Evolutionary conservation across 2,113 vertebrate species (phyloP).

Genomic region (Empidonax traillii): DNA sequence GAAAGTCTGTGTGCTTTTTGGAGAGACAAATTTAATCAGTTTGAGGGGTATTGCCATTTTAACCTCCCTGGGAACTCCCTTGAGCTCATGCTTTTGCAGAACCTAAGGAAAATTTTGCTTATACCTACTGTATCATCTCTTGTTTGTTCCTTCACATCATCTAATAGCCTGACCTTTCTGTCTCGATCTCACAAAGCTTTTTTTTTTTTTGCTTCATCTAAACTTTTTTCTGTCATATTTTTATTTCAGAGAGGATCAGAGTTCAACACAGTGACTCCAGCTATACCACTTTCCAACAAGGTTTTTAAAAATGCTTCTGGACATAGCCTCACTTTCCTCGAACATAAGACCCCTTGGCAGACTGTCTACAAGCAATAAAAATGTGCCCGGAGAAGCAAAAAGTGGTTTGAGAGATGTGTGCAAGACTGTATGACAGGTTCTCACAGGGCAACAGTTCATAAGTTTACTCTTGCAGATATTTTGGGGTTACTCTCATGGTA

Average conservation of each 20-base stretch:
- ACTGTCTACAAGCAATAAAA: neutral
- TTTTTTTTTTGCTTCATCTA: constrained; percentile 15
- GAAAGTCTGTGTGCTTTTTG: neutral
- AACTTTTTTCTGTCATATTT: neutral
- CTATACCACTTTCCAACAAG: neutral
- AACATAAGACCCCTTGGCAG: neutral
- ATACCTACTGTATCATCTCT: neutral
- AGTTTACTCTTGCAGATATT: neutral
- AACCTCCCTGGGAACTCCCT: neutral
- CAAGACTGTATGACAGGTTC: neutral
- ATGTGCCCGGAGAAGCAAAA: neutral
- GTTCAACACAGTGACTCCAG: neutral
- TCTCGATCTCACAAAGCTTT: neutral
- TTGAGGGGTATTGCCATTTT: neutral
- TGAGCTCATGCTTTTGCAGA: neutral
- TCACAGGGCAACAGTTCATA: neutral
- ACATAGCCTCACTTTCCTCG: neutral
- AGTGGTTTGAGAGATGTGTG: neutral
- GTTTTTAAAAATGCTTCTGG: neutral
- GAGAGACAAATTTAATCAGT: neutral
- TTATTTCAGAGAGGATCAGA: neutral
- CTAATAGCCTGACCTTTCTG: constrained; percentile 31
- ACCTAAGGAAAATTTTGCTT: constrained; percentile 19
- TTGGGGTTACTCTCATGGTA: neutral
- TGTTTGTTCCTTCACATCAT: constrained; percentile 16